Conservation (phyloP, 2,113 vertebrate species). For the Sigmodon hispidus region DNA sequence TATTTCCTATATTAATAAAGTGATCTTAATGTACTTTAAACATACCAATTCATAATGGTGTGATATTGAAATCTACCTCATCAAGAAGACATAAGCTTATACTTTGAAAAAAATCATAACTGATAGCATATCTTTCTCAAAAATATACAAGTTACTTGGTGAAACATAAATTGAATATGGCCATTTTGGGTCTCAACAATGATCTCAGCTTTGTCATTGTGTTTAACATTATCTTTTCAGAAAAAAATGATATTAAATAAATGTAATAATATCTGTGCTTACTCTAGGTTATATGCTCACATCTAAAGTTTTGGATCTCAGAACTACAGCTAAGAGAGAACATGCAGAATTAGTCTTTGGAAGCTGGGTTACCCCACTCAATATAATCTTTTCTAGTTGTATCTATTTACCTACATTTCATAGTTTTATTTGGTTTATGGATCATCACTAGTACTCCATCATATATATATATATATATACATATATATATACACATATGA, state of each 20-base stretch:
- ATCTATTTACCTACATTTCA: not conserved
- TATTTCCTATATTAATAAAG: slow-evolving; percentile 8
- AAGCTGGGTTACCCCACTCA: not conserved
- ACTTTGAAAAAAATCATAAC: not conserved
- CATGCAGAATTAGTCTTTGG: not conserved
- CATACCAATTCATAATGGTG: not conserved
- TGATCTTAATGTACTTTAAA: not conserved
- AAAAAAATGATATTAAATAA: not conserved
- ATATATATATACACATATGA: too few species aligned
- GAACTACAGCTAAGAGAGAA: not conserved
- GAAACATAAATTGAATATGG: not conserved
- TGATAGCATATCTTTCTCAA: not conserved
- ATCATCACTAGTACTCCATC: not conserved
- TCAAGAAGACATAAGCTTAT: not conserved
- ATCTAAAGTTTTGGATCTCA: not conserved
- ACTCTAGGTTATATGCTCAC: not conserved
- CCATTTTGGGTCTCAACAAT: not conserved
- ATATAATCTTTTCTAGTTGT: not conserved
- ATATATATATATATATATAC: not conserved
- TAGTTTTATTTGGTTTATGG: not conserved
- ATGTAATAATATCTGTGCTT: not conserved
- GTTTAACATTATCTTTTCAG: not conserved
- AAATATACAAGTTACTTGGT: not conserved
- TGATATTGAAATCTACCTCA: not conserved
- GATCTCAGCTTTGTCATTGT: not conserved